Conservation (phyloP, 2,113 vertebrate genomes). For the Nycticorax nycticorax region DNA sequence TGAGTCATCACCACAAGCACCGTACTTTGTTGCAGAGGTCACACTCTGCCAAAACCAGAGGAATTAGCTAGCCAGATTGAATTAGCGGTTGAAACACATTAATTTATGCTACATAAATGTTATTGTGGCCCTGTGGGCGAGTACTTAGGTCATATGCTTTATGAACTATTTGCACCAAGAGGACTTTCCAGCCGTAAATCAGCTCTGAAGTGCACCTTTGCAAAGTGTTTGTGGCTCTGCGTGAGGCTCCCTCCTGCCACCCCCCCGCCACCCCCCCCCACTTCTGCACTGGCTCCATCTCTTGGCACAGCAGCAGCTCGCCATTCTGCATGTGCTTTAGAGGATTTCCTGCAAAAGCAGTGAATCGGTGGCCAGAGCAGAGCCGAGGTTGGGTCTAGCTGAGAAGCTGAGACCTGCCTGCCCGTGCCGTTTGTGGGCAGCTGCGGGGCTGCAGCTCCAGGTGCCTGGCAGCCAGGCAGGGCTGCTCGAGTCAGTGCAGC, state of each 20-base stretch:
- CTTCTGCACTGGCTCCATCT: neutral
- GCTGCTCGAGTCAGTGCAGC: conserved; percentile 37
- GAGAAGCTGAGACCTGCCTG: conserved; percentile 1
- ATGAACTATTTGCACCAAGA: conserved; percentile 71
- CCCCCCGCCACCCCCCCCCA: rapidly evolving
- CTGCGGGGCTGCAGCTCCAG: neutral
- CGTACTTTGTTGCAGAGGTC: conserved; percentile 58
- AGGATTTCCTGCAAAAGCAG: conserved; percentile 35
- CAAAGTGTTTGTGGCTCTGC: neutral
- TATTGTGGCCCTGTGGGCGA: conserved; percentile 78
- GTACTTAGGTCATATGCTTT: conserved; percentile 72
- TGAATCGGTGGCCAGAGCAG: conserved; percentile 19
- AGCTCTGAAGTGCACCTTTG: neutral
- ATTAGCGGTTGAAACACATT: conserved; percentile 76
- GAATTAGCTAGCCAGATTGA: conserved; percentile 75
- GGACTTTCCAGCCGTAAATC: conserved; percentile 65
- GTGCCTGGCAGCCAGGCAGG: neutral
- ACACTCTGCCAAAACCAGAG: conserved; percentile 70
- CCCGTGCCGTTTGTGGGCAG: conserved; percentile 44
- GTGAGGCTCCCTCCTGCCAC: neutral
- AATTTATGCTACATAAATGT: conserved; percentile 82
- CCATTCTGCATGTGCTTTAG: neutral
- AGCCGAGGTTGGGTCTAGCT: neutral
- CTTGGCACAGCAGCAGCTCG: neutral
- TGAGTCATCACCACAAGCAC: conserved; percentile 64